Evolutionary conservation across 2,888 invertebrate species (phyloP), one percentile per base, ranked within the genome.

Genomic region (Tiphia femorata): DNA sequence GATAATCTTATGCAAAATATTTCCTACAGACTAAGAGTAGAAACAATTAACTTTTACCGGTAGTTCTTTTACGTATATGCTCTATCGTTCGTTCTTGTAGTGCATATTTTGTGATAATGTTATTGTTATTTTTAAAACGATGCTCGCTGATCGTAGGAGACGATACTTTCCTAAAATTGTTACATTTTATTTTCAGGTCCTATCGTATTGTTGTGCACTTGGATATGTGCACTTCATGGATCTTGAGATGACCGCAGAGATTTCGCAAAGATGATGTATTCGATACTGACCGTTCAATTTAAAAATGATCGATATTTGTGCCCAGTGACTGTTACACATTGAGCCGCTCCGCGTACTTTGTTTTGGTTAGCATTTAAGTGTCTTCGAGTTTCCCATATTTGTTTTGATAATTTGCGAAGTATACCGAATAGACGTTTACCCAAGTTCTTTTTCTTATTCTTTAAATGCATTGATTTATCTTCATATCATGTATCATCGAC

Each of bases 111-210:
- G 8, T 38, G 5, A 46, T 46, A n/a, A 25, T 37, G 14, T 37
- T 57, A 43, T 41, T 21, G 21, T 12, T 20, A 56, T 40, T 43
- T 25, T 41, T 35, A 43, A 56, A 42, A 49, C 23, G 17, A 16
- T 43, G 19, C 21, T 20, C 14, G 14, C 25, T 43, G 10, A 29
- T 35, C 19, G 49, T 44, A 56, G 55, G 49, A 40, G 53, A 46
- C 50, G 60, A 60, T 51, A 49, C 57, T 67, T 56, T 70, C 69
- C 65, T 75, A 70, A 75, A 73, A 48, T 62, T 60, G 57, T 64
- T 67, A 67, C 61, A 67, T 73, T 76, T 75, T 75, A 70, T 76
- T 76, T 76, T 64, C 73, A 76, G 76, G 73, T 76, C 63, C 69
- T 67, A 67, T 70, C 58, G 65, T 62, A 70, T 65, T 73, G 66